phyloP scores from a whole-genome alignment of 64 coral and sea anemone genomes.

The Exaiptasia diaphana region DNA sequence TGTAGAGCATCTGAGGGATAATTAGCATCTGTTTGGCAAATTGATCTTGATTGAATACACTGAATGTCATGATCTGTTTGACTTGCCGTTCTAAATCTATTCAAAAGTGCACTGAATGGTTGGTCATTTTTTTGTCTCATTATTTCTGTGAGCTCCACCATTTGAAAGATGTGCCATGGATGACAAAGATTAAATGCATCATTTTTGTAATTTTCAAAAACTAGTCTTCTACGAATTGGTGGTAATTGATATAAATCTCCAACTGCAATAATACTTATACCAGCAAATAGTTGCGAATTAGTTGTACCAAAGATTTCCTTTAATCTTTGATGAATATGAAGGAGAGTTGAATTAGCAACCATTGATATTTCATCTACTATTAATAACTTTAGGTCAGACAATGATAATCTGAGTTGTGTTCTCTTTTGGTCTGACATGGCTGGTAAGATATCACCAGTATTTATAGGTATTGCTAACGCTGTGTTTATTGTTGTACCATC shows the following conservation, averaged over 20 bases:
- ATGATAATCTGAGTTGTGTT: constrained; percentile 54
- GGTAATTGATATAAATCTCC: constrained; percentile 38
- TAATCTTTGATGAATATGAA: constrained; percentile 62
- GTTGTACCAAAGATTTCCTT: constrained; percentile 62
- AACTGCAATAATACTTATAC: constrained; percentile 46
- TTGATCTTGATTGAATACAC: constrained; percentile 31
- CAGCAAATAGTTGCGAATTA: constrained; percentile 52
- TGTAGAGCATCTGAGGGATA: constrained; percentile 16
- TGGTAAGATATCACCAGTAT: constrained; percentile 34
- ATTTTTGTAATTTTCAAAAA: constrained; percentile 37
- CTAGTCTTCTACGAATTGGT: constrained; percentile 21
- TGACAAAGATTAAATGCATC: constrained; percentile 47
- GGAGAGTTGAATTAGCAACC: constrained; percentile 46
- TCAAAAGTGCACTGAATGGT: neutral
- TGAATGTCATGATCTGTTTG: constrained; percentile 3
- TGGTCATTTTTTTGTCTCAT: constrained; percentile 66
- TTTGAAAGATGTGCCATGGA: constrained; percentile 58
- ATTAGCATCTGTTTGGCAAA: neutral
- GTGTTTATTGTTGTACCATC: constrained; percentile 55
- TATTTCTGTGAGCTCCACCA: constrained; percentile 45
- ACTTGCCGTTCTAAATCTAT: constrained; percentile 13
- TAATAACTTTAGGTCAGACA: constrained; percentile 47
- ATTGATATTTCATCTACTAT: constrained; percentile 65
- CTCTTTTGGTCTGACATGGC: constrained; percentile 63
- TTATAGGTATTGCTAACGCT: constrained; percentile 50